Evolutionary conservation across 2,113 vertebrate genomes (phyloP).

Genomic region (Monopterus albus): DNA sequence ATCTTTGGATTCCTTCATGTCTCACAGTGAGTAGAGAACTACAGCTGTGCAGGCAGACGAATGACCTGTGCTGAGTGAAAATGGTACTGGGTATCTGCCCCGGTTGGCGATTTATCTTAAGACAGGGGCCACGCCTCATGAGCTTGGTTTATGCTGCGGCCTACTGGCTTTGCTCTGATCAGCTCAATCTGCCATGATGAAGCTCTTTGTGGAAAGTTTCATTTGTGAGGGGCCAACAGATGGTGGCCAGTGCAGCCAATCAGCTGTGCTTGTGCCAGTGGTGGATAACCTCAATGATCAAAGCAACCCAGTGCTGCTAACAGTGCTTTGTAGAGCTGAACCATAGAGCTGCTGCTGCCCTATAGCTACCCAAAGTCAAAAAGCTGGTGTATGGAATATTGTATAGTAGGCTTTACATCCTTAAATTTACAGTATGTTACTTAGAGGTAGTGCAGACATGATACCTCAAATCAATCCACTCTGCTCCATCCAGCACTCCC

Average conservation of each 20-base stretch:
- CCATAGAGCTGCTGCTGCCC: slow-evolving; percentile 29
- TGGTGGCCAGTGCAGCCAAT: slow-evolving; percentile 57
- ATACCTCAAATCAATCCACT: no score
- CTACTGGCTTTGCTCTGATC: slow-evolving; percentile 39
- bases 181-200: slow-evolving; percentile 35
- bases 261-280: slow-evolving; percentile 45
- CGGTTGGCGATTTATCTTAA: slow-evolving; percentile 53
- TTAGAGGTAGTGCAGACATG: no score
- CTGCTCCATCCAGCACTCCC: no score
- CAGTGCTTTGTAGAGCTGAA: slow-evolving; percentile 46
- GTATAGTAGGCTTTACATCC: no score
- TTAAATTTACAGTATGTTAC: no score
- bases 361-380: no score
- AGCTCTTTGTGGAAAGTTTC: slow-evolving; percentile 51
- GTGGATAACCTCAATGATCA: slow-evolving; percentile 59
- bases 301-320: slow-evolving; percentile 36
- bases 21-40: slow-evolving; percentile 51
- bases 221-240: slow-evolving; percentile 55
- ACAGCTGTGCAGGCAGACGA: slow-evolving; percentile 67
- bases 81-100: slow-evolving; percentile 32
- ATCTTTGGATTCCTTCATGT: slow-evolving; percentile 21
- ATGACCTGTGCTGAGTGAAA: slow-evolving; percentile 36
- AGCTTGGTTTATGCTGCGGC: slow-evolving; percentile 42
- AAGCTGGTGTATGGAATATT: no score
- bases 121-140: slow-evolving; percentile 35